These are phyloP conservation scores for Gallinago media DNA, from an alignment of 2,113 vertebrate species.

Conservation along the genomic window DNA sequence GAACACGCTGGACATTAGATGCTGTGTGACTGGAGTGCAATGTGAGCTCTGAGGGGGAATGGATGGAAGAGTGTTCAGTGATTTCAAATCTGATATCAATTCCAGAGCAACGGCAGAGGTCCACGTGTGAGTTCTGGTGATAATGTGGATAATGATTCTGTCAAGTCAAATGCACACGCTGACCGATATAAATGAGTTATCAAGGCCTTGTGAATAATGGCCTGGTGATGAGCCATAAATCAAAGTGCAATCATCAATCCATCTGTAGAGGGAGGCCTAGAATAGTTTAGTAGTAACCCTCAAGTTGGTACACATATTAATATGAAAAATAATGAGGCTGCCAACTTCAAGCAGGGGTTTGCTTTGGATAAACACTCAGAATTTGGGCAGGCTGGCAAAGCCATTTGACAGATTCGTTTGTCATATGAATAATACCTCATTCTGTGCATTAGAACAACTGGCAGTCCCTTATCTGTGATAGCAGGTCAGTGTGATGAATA, in stretches of 20 bases:
- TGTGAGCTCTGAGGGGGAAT: background rate
- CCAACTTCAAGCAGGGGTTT: background rate
- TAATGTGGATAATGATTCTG: conserved; percentile 61
- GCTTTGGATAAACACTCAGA: conserved; percentile 46
- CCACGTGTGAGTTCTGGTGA: conserved; percentile 36
- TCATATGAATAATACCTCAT: background rate
- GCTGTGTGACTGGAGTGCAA: background rate
- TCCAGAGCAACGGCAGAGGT: background rate
- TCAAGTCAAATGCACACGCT: conserved; percentile 42
- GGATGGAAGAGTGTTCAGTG: background rate
- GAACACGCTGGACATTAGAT: background rate
- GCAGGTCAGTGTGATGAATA: background rate
- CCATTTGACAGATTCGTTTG: conserved; percentile 26
- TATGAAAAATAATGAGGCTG: conserved; percentile 45
- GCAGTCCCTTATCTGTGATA: background rate
- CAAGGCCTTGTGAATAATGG: conserved; percentile 46
- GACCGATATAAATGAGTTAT: conserved; percentile 42
- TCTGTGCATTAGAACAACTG: background rate
- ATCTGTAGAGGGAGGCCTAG: conserved; percentile 27
- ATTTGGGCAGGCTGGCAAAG: conserved; percentile 12
- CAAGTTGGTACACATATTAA: background rate
- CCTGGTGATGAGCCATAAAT: conserved; percentile 58
- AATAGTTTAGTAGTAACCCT: background rate
- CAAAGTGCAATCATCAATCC: conserved; percentile 41
- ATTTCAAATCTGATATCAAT: conserved; percentile 2